Evolutionary conservation across 2,113 vertebrate genomes (phyloP).

Genomic region (Rana temporaria): DNA sequence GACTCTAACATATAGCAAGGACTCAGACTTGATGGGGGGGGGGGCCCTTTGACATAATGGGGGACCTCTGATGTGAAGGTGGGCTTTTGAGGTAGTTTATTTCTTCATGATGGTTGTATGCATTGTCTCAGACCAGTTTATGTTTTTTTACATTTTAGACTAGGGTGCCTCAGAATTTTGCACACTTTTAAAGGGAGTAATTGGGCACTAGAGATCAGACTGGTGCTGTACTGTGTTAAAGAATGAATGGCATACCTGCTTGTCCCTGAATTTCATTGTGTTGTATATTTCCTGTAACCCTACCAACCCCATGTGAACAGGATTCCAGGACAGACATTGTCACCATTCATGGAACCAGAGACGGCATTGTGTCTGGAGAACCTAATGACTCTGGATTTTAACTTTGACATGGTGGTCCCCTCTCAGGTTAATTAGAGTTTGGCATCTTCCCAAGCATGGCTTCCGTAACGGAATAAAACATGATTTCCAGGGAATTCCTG

Average conservation of each 20-base stretch:
- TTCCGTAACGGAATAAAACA: background rate
- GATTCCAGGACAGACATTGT: background rate
- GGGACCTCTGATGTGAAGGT: no score
- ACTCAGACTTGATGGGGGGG: no score
- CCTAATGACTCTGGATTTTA: slow-evolving; percentile 1
- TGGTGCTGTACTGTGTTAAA: background rate
- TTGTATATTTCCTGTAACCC: background rate
- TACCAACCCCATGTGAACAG: background rate
- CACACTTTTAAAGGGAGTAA: background rate
- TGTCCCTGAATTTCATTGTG: background rate
- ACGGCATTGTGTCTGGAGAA: background rate
- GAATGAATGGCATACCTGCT: background rate
- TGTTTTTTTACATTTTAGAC: no score
- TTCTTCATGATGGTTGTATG: no score
- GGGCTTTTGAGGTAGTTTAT: no score
- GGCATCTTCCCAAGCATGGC: background rate
- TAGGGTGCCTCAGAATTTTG: no score
- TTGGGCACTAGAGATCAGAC: background rate
- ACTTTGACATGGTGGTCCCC: slow-evolving; percentile 10
- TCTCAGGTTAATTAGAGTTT: background rate
- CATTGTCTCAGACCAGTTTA: no score
- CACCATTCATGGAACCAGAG: background rate
- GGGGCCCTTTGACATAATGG: no score
- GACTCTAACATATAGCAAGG: no score
- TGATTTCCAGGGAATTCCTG: background rate